Conservation (phyloP, 2,797 vertebrate genomes). For the Taeniopygia guttata region DNA sequence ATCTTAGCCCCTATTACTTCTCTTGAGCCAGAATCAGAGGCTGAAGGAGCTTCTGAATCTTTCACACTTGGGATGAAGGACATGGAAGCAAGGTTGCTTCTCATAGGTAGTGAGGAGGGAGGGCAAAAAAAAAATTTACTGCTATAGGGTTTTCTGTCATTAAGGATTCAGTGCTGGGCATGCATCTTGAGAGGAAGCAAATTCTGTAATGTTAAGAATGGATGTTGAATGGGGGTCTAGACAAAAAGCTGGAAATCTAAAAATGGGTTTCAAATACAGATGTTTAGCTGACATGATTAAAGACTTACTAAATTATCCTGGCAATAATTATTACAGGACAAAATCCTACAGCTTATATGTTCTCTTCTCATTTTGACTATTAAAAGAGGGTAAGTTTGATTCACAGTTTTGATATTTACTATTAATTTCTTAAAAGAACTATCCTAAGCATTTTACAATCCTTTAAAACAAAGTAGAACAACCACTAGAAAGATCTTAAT, state of each 20-base stretch:
- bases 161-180: background rate
- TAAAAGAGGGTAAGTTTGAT: background rate
- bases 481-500: background rate
- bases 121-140: background rate
- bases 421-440: background rate
- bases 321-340: background rate
- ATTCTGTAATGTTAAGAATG: background rate
- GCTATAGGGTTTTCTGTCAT: background rate
- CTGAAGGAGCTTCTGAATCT: background rate
- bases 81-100: background rate
- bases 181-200: background rate
- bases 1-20: background rate
- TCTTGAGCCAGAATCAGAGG: background rate
- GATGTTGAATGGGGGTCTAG: background rate
- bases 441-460: background rate
- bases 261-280: background rate
- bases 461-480: background rate
- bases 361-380: background rate
- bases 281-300: background rate
- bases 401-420: background rate
- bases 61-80: background rate
- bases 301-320: background rate
- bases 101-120: background rate
- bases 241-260: background rate
- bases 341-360: background rate